Evolutionary conservation across 2,888 invertebrate species (phyloP), one percentile per base, ranked within the genome.

Genomic region (Apodemia zela): DNA sequence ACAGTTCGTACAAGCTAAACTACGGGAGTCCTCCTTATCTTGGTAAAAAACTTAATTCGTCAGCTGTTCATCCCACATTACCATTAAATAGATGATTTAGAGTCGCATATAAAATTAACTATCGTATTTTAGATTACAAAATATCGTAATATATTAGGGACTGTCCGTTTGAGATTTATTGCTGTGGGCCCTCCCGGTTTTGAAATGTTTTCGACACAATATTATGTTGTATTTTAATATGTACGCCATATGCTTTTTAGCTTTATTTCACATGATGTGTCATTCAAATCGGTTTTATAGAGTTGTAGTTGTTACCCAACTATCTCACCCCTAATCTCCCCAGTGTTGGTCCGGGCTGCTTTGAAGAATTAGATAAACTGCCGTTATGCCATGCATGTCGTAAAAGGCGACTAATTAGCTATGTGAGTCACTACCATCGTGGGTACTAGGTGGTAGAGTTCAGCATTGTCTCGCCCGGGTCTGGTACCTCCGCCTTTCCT

Each of bases 51-150:
- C 47, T 58, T 45, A 47, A 38, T 15, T 62, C 62, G 18, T 18
- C 42, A 51, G 59, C 59, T 66, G 61, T 65, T 66, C 66, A 72
- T 69, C 73, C 73, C 73, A 74, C 73, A 65, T 66, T 47, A 69
- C 75, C 75, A 78, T 78, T 79, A 77, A 74, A 73, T 68, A 60
- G 67, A 67, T 81, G 82, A 82, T 82, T 82, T 82, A 82, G 78
- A 66, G 66, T 67, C 70, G 75, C 75, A 79, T 79, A 75, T 75
- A 73, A 78, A 80, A 74, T 80, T 80, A 81, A 80, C 79, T 77
- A 80, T 78, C 74, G 72, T 75, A 75, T 79, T 80, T 77, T 81
- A 81, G 81, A 82, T 82, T 82, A 82, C 81, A 80, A 80, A 82
- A 82, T 82, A 81, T 81, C 75, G 78, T 81, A 76, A 75, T 76